Conservation (phyloP, 2,113 vertebrate genomes). For the Tiliqua scincoides region DNA sequence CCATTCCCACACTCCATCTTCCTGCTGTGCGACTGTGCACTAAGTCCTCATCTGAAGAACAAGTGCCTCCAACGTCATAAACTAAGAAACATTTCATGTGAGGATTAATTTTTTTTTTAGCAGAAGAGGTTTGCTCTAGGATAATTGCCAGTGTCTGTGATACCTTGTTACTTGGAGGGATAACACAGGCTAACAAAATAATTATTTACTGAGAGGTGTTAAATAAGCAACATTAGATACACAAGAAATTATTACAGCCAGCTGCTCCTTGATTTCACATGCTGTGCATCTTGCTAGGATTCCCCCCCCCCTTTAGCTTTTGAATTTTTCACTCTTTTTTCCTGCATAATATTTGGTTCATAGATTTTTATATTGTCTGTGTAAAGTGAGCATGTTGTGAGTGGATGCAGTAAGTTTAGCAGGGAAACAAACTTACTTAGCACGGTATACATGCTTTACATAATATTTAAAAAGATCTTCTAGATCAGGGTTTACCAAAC, state of each 20-base stretch:
- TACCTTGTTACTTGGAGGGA: slow-evolving; percentile 36
- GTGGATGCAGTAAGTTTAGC: background rate
- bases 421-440: slow-evolving; percentile 8
- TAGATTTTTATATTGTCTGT: slow-evolving; percentile 27
- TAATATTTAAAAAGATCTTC: background rate
- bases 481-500: too few relatives aligned
- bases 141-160: slow-evolving; percentile 22
- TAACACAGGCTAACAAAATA: slow-evolving; percentile 32
- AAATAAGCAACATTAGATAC: slow-evolving; percentile 48
- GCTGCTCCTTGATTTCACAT: slow-evolving; percentile 45
- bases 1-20: background rate
- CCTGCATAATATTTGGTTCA: slow-evolving; percentile 25
- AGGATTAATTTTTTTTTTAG: slow-evolving; percentile 14
- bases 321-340: slow-evolving; percentile 25
- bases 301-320: slow-evolving; percentile 11
- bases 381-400: background rate
- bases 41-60: background rate
- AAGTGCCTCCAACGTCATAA: background rate
- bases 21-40: background rate
- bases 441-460: background rate
- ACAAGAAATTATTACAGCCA: slow-evolving; percentile 27
- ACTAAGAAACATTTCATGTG: background rate
- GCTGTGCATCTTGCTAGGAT: slow-evolving; percentile 14
- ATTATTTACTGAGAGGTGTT: slow-evolving; percentile 43
- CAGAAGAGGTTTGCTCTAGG: background rate